Base-by-base conservation (phyloP, 1,140 invertebrate genomes). In the Lepidostoma basale region DNA sequence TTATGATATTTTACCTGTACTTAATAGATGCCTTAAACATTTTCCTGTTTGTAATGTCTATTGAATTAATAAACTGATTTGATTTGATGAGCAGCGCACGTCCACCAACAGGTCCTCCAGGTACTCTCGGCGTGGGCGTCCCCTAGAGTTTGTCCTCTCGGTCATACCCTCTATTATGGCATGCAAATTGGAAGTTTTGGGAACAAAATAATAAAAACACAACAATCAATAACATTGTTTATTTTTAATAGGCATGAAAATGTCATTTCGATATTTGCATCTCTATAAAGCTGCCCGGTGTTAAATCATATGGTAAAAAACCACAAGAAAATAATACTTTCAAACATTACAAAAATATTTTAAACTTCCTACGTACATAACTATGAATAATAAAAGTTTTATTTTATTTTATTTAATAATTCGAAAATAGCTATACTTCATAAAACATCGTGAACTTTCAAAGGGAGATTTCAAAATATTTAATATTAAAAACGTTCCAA, bases 341-440 rank as follows among this genome's bases (percentile, higher is more conserved):
- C 36, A 59, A 60, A 20, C 36, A 60, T 60, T 60, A 60, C 56
- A 60, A 60, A 60, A 60, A 60, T 60, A 60, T 60, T 60, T 26
- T 16, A 60, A 60, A 60, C 9, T 42, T 60, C 42, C 56, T 60
- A 60, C 56, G 39, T 9, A 36, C n/a, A 60, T 45, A 36, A 36
- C 33, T 36, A 33, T 33, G 4, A n/a, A 16, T 40, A 40, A 40
- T 40, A 16, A 40, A 40, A 40, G n/a, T 40, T 16, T 40, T 40
- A n/a, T 16, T 40, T 40, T 40, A 14, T n/a, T n/a, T n/a, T 40
- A 40, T 22, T 22, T 47, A 47, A 20, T 49, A 25, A 49, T 49
- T 23, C 12, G 22, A 25, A 25, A 49, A 9, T 25, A 49, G 12
- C 45, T 49, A 26, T 12, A 49, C 14, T 25, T 25, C 45, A 28